Evolutionary conservation across 2,113 vertebrate genomes (phyloP).

Genomic region (Scomber scombrus): DNA sequence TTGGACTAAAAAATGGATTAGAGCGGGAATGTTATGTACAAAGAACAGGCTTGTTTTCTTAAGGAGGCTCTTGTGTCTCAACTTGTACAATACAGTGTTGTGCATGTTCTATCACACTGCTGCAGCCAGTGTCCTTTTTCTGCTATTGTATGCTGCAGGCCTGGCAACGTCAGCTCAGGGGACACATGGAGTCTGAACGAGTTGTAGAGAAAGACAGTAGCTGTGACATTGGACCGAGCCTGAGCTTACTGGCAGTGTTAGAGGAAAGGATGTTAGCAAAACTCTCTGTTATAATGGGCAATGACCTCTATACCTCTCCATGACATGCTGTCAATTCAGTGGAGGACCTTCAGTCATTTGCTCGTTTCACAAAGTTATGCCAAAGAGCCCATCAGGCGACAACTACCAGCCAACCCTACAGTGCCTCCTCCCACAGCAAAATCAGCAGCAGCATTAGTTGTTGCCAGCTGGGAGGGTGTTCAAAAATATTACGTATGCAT

Average conservation of each 20-base stretch:
- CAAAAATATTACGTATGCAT: constrained; percentile 58
- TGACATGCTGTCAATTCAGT: constrained; percentile 53
- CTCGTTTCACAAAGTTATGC: constrained; percentile 52
- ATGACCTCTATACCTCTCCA: constrained; percentile 60
- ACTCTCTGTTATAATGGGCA: constrained; percentile 55
- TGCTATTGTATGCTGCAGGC: constrained; percentile 27
- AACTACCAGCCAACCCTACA: constrained; percentile 48
- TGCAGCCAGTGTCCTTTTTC: constrained; percentile 53
- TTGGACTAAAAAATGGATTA: constrained; percentile 43
- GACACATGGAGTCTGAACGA: constrained; percentile 34
- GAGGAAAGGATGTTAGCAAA: constrained; percentile 64
- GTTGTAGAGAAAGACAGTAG: constrained; percentile 10
- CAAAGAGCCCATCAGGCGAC: constrained; percentile 66
- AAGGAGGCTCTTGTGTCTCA: constrained; percentile 23
- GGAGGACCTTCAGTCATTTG: constrained; percentile 54
- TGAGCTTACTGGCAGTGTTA: constrained; percentile 50
- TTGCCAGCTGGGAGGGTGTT: constrained; percentile 64
- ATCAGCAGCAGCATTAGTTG: constrained; percentile 50
- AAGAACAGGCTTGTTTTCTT: constrained; percentile 35
- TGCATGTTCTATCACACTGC: constrained; percentile 40
- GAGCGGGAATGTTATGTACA: neutral
- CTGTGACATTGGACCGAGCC: constrained; percentile 43
- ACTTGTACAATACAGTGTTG: constrained; percentile 14
- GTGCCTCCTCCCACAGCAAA: constrained; percentile 39
- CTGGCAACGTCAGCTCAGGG: constrained; percentile 45